phyloP scores from a whole-genome alignment of 2,888 invertebrate species.

The Lutraria lutraria region DNA sequence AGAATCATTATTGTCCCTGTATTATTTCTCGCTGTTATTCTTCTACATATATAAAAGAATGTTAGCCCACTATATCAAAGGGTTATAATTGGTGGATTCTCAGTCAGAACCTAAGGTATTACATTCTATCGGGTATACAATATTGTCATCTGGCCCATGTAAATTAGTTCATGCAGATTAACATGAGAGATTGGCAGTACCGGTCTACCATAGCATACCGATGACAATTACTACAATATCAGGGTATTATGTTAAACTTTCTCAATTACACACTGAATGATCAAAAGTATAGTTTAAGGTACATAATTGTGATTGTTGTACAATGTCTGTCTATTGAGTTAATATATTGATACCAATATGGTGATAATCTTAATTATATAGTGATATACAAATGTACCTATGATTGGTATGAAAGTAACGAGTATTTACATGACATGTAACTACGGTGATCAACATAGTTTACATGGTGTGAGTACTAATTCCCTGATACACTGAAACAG shows the following conservation, averaged over 20 bases:
- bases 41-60: background rate
- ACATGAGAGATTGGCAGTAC: conserved; percentile 39
- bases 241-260: conserved; percentile 38
- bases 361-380: background rate
- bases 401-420: background rate
- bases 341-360: background rate
- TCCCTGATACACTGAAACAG: too few species aligned
- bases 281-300: background rate
- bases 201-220: conserved; percentile 20
- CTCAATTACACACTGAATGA: conserved; percentile 10
- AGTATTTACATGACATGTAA: background rate
- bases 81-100: background rate
- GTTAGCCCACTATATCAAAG: background rate
- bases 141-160: conserved; percentile 35
- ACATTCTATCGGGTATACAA: background rate
- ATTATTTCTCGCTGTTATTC: background rate
- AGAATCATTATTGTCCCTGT: background rate
- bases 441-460: background rate
- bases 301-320: conserved; percentile 8
- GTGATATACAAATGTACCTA: background rate
- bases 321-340: background rate
- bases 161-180: conserved; percentile 44
- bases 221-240: conserved; percentile 37
- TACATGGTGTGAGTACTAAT: too few species aligned
- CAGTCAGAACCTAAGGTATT: background rate